phyloP scores from a whole-genome alignment of 1,140 invertebrate genomes.

The Pseudomyrmex flavicornis region DNA sequence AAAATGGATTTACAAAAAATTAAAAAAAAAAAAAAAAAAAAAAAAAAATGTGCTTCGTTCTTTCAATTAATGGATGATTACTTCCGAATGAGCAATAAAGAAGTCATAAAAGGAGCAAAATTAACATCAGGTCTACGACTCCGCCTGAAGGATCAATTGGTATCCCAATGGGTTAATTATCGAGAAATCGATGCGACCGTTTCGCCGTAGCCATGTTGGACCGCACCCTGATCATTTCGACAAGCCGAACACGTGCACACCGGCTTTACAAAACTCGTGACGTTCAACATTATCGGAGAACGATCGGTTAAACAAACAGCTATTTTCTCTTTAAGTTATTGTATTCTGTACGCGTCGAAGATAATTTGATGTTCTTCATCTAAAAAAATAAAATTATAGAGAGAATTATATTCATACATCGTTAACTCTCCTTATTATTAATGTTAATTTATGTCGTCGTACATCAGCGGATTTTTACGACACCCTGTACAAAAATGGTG shows the following conservation, averaged over 20 bases:
- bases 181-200: slow-evolving; percentile 74
- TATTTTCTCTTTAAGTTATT: not conserved
- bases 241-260: slow-evolving; percentile 70
- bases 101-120: not conserved
- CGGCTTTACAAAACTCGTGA: not conserved
- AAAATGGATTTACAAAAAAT: not conserved
- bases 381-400: not conserved
- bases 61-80: not conserved
- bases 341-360: not conserved
- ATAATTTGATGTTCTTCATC: not conserved
- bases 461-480: slow-evolving; percentile 11
- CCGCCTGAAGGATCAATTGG: slow-evolving; percentile 33
- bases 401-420: too few relatives aligned
- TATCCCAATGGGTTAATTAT: slow-evolving; percentile 69
- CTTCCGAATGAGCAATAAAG: not conserved
- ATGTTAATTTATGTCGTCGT: not conserved
- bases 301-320: not conserved
- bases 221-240: slow-evolving; percentile 80
- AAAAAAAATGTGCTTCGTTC: not conserved
- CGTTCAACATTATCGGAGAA: slow-evolving; percentile 5
- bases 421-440: too few relatives aligned
- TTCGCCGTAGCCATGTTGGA: slow-evolving; percentile 81
- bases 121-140: not conserved
- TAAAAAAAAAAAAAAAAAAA: not conserved
- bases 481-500: slow-evolving; percentile 60